Evolutionary conservation across 2,113 vertebrate genomes (phyloP), one percentile per base, ranked within the genome.

Genomic region (Penelope pileata): DNA sequence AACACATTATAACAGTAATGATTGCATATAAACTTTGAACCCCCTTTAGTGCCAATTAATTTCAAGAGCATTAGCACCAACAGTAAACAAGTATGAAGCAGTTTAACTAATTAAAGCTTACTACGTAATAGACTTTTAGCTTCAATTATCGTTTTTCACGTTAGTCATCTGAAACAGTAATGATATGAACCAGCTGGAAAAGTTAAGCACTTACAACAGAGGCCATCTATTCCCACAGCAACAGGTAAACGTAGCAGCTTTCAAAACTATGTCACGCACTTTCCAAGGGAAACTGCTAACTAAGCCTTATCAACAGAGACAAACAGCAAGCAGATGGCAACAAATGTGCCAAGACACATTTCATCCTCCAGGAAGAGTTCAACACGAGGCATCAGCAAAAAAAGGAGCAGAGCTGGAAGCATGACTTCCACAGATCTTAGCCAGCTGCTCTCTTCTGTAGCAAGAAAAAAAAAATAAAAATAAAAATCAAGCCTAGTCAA

Each of bases 261-360:
- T 67, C 63, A 24, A 85, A 91, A 78, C 53, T 73, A 42, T 91
- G 58, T 92, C 83, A 91, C 83, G 66, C 59, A 80, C 86, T 94
- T 89, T 90, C 77, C 76, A 66, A 73, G 64, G 48, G 76, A 72
- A 95, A 93, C 81, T 82, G 95, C 90, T 95, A 95, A 91, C 77
- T 92, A 94, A 97, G 91, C 62, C 79, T 94, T 90, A 82, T 83
- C 90, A 88, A 85, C 86, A 67, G 87, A 88, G 86, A 83, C 91
- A 96, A 96, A 96, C 95, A 95, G 93, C 95, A 96, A 95, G 93
- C 95, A 96, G 94, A 93, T 94, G 95, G 96, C 90, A 96, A 96
- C 79, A 67, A 92, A 91, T 82, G 83, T 67, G 94, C 93, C 91
- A 94, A 93, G 90, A 95, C 90, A 93, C 79, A 91, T 93, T 93